Evolutionary conservation across 2,113 vertebrate genomes (phyloP).

Genomic region (Forbesichthys papilliferus): DNA sequence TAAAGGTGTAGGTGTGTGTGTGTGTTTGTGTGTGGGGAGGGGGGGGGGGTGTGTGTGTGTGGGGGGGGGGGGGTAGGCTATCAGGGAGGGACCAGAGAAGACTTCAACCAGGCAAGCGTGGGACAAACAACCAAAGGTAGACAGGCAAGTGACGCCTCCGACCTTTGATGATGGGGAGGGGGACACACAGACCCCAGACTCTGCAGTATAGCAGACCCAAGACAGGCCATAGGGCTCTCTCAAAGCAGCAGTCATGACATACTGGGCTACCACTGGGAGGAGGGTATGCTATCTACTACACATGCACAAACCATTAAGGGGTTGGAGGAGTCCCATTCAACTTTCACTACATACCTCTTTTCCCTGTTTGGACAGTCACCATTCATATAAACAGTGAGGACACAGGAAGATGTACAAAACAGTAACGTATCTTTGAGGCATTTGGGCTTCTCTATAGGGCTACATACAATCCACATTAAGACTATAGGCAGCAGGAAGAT

Average conservation of each 20-base stretch:
- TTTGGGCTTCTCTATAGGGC: conserved; percentile 61
- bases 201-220: conserved; percentile 26
- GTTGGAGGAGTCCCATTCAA: conserved; percentile 80
- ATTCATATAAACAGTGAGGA: conserved; percentile 93
- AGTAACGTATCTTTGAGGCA: conserved; percentile 78
- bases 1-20: conserved; percentile 44
- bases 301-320: conserved; percentile 91
- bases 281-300: conserved; percentile 70
- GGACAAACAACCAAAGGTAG: conserved; percentile 46
- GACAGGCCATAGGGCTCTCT: conserved; percentile 41
- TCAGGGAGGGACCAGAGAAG: conserved; percentile 27
- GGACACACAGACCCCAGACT: conserved; percentile 35
- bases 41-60: too few relatives aligned
- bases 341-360: conserved; percentile 98
- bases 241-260: conserved; percentile 45
- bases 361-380: conserved; percentile 96
- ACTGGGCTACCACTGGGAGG: conserved; percentile 41
- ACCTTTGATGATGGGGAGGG: conserved; percentile 46
- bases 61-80: background rate
- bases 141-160: conserved; percentile 30
- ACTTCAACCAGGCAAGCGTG: conserved; percentile 27
- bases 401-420: conserved; percentile 86
- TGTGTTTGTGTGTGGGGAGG: too few relatives aligned
- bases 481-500: conserved; percentile 60
- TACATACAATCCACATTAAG: conserved; percentile 18